Base-by-base conservation (phyloP, 2,888 invertebrate genomes). In the Smittia sp. region DNA sequence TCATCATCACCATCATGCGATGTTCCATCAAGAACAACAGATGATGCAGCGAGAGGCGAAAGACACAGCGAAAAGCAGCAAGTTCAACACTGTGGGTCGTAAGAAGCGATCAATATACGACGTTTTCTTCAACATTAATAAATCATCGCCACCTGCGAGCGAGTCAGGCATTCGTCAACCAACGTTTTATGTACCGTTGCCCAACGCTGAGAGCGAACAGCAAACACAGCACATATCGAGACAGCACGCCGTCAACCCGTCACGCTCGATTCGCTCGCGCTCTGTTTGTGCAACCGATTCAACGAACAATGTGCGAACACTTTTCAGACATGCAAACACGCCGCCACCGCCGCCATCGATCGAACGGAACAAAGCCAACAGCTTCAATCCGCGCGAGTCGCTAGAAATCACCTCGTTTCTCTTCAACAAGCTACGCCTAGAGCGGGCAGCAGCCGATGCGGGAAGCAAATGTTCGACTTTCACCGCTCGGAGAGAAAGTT, bases 141-240 rank as follows among this genome's bases (percentile, higher is more conserved):
- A 70, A 39, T 74, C 75, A 18, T 74, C 75, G 72, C 39, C 73
- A 25, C 24, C 58, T 58, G 58, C 25, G n/a, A 73, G 20, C 25
- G 73, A 73, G 24, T 13, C 46, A 27, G 38, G 20, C 27, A 20
- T 63, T n/a, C 38, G n/a, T 15, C 85, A 85, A 75, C 85, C 85
- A 75, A 85, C 85, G n/a, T 91, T 91, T 79, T 90, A 90, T 80
- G 90, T 90, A 32, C 90, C 91, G 74, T 88, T 89, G 79, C 86
- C 86, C 1, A 24, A 7, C 11, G 22, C 3, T 6, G 25, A 46
- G 20, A 15, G 11, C 7, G 46, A 46, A n/a, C 65, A 41, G 15
- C 27, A 7, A 7, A 15, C 38, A 22, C 15, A n/a, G 18, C 72
- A 65, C 27, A 62, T 58, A 9, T 58, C 32, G 25, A 38, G 73